phyloP scores from a whole-genome alignment of 2,797 vertebrate genomes.

The Cyclura pinguis region DNA sequence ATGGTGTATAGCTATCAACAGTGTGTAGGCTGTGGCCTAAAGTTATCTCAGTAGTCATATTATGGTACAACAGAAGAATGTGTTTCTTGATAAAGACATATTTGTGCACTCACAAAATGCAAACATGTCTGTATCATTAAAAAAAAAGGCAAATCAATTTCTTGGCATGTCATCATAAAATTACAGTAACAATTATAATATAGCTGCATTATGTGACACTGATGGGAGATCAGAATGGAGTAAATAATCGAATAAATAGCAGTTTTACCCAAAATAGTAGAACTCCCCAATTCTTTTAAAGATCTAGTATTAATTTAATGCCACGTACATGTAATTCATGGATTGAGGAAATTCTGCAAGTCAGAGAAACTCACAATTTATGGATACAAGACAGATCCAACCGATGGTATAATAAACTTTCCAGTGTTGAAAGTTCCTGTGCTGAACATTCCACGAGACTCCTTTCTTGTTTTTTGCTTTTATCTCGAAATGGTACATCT shows the following conservation, averaged over 20 bases:
- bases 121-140: background rate
- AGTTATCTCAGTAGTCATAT: background rate
- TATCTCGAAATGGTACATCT: background rate
- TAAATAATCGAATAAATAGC: background rate
- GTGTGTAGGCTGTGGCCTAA: fast-evolving
- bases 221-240: background rate
- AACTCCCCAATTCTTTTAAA: background rate
- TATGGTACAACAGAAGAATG: background rate
- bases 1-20: background rate
- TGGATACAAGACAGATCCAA: background rate
- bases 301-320: background rate
- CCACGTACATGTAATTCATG: background rate
- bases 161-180: background rate
- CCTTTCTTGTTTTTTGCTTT: background rate
- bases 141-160: background rate
- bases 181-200: background rate
- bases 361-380: background rate
- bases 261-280: background rate
- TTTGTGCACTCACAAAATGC: background rate
- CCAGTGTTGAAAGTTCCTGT: too few species aligned
- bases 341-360: background rate
- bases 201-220: background rate
- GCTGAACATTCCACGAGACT: too few species aligned
- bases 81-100: background rate
- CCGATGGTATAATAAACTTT: background rate